phyloP scores from a whole-genome alignment of 2,888 invertebrate species.

The Pseudococcus jackbeardsleyi region DNA sequence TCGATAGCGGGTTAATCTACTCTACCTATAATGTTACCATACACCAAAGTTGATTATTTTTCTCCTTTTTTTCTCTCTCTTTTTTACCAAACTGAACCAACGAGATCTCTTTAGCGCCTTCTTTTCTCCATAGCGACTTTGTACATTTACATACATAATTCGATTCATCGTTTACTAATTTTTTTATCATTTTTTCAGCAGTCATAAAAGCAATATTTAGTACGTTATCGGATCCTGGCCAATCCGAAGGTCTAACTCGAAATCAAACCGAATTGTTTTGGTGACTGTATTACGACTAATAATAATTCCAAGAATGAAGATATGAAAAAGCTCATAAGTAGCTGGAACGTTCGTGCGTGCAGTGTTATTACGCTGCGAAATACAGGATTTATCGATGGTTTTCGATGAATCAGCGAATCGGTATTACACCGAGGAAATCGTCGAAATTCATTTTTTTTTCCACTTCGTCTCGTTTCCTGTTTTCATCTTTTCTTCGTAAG shows the following conservation, averaged over 20 bases:
- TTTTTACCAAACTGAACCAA: background rate
- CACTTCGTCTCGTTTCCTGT: background rate
- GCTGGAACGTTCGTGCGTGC: background rate
- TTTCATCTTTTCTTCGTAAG: background rate
- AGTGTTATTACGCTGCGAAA: background rate
- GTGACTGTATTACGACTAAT: background rate
- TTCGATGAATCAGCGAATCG: background rate
- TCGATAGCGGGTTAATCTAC: slow-evolving; percentile 36
- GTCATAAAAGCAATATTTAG: background rate
- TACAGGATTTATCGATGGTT: background rate
- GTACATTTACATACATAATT: background rate
- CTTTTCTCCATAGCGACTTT: background rate
- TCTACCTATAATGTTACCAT: background rate
- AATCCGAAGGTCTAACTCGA: too few species aligned
- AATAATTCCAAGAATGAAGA: background rate
- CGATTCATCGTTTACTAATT: background rate
- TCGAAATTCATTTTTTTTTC: background rate
- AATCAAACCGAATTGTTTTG: background rate
- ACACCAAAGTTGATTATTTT: background rate
- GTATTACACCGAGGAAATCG: background rate
- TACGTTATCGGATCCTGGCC: background rate
- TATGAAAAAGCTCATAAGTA: background rate
- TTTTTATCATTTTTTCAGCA: background rate
- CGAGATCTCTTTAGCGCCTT: background rate
- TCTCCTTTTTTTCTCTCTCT: background rate